phyloP scores from a whole-genome alignment of 2,113 vertebrate species.

The Rallus limicola region DNA sequence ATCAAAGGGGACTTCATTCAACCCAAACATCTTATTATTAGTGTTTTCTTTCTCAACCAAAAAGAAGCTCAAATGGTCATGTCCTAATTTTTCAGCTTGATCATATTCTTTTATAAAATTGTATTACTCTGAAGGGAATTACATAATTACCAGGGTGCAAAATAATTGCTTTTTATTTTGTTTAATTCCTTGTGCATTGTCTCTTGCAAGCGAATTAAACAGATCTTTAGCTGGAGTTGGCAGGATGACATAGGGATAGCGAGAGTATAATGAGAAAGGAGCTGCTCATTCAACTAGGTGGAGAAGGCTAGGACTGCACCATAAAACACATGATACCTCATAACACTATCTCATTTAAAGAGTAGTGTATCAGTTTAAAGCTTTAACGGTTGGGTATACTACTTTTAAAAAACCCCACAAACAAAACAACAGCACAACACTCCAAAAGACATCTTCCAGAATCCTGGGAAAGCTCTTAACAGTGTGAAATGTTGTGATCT shows the following conservation, averaged over 20 bases:
- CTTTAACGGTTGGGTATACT: not conserved
- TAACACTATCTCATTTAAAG: not conserved
- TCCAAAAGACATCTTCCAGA: not conserved
- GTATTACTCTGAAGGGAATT: not conserved
- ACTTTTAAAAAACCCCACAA: not conserved
- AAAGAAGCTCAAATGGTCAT: not conserved
- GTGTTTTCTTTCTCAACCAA: not conserved
- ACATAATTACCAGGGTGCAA: slow-evolving; percentile 11
- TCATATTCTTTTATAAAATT: not conserved
- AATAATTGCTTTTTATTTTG: slow-evolving; percentile 25
- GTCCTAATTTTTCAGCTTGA: not conserved
- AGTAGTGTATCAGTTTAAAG: not conserved
- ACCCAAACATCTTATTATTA: not conserved
- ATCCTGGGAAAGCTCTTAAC: not conserved
- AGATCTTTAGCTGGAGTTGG: slow-evolving; percentile 9
- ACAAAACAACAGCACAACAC: not conserved
- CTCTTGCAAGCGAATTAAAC: slow-evolving; percentile 15
- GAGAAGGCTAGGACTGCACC: not conserved
- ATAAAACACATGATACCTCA: not conserved
- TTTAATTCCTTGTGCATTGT: not conserved
- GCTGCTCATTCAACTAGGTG: not conserved
- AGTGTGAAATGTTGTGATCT: not conserved
- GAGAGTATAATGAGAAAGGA: not conserved
- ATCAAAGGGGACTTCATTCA: not conserved
- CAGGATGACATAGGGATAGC: not conserved